phyloP scores from a whole-genome alignment of 2,888 invertebrate species.

The Blomia tropicalis region DNA sequence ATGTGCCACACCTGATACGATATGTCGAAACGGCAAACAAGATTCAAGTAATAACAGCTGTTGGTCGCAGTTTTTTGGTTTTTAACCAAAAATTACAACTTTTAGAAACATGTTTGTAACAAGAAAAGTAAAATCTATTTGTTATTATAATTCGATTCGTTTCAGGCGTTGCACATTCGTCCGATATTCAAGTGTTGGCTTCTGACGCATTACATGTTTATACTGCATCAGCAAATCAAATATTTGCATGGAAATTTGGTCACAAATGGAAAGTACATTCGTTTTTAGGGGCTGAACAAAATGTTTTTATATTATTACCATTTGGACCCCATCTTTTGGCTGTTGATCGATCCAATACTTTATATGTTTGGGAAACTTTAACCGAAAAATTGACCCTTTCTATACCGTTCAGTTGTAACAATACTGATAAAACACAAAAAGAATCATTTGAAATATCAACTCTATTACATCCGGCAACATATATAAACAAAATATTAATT shows the following conservation, averaged over 20 bases:
- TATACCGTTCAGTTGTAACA: slow-evolving; percentile 34
- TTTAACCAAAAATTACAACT: slow-evolving; percentile 25
- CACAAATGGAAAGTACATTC: slow-evolving; percentile 24
- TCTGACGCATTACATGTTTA: slow-evolving; percentile 60
- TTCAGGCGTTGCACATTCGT: slow-evolving; percentile 43
- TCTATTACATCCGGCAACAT: slow-evolving; percentile 79
- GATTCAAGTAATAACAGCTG: slow-evolving; percentile 21
- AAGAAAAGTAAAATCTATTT: not conserved
- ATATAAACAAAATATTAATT: slow-evolving; percentile 77
- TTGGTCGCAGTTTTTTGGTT: slow-evolving; percentile 22
- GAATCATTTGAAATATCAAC: slow-evolving; percentile 34
- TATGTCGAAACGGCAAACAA: slow-evolving; percentile 25
- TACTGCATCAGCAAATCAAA: slow-evolving; percentile 55
- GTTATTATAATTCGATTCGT: not conserved
- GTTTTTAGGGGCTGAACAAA: slow-evolving; percentile 48
- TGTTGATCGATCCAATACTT: slow-evolving; percentile 55
- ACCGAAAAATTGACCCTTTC: slow-evolving; percentile 39
- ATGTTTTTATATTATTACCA: slow-evolving; percentile 60
- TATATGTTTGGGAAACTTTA: slow-evolving; percentile 65
- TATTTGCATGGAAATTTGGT: slow-evolving; percentile 75
- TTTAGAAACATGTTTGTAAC: slow-evolving; percentile 24
- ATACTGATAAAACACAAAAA: not conserved
- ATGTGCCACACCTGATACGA: slow-evolving; percentile 23
- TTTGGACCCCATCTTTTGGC: slow-evolving; percentile 73
- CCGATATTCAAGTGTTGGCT: slow-evolving; percentile 59